These are phyloP conservation scores for Phyllostomus discolor DNA, from an alignment of 2,113 vertebrate species.

Conservation along the genomic window DNA sequence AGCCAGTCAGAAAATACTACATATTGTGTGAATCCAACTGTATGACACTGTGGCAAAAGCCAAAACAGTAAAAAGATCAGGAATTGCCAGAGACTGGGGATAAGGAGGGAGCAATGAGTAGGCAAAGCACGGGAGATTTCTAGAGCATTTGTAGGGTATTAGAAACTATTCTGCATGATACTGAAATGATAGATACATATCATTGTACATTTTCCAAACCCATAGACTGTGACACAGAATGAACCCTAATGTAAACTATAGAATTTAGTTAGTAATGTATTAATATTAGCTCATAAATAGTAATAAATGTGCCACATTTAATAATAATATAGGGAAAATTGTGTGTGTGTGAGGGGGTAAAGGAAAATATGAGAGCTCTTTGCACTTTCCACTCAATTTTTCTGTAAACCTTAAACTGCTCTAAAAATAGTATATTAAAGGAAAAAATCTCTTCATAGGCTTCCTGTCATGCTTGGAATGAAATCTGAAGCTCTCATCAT, in stretches of 20 bases:
- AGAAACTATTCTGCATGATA: neutral
- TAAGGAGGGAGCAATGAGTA: neutral
- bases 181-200: rapidly evolving
- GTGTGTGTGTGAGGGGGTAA: neutral
- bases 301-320: neutral
- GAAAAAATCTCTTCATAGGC: no score
- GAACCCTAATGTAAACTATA: neutral
- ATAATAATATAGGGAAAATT: no score
- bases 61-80: neutral
- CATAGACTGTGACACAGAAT: neutral
- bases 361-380: rapidly evolving
- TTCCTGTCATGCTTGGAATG: neutral
- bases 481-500: rapidly evolving
- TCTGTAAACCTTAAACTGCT: neutral
- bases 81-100: neutral
- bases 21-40: no score
- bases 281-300: neutral
- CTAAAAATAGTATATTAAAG: neutral
- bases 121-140: neutral
- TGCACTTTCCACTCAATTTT: neutral
- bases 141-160: neutral
- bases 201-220: neutral
- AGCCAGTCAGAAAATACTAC: neutral
- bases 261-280: neutral
- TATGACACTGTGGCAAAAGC: neutral